Percentiles rank a stretch among this genome's conserved stretches.
phyloP scores from a whole-genome alignment of 2,888 invertebrate species.

The Andrena praecox region DNA sequence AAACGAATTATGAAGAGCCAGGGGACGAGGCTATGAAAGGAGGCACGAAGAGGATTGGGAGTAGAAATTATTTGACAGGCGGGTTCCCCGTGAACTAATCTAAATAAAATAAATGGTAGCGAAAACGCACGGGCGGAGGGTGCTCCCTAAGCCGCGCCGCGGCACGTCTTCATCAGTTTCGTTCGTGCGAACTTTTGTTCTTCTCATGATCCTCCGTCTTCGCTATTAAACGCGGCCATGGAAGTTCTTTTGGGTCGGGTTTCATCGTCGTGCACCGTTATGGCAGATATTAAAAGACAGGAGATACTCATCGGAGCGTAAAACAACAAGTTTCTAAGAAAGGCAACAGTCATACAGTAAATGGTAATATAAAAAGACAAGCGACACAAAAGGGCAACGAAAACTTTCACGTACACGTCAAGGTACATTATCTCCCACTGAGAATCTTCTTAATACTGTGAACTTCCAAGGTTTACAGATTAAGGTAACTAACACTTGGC shows the following conservation, averaged over 20 bases:
- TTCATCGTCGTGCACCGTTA: conserved; percentile 1
- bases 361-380: neutral
- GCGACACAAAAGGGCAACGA: neutral
- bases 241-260: neutral
- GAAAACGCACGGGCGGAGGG: conserved; percentile 22
- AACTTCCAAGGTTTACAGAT: no score
- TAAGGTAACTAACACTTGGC: no score
- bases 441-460: no score
- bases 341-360: neutral
- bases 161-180: conserved; percentile 64
- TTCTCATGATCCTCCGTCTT: conserved; percentile 28
- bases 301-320: neutral
- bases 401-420: neutral
- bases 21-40: neutral
- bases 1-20: conserved; percentile 41
- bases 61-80: conserved; percentile 57
- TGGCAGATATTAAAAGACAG: conserved; percentile 3
- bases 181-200: conserved; percentile 47
- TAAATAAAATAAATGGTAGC: conserved; percentile 50
- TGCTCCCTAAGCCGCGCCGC: conserved; percentile 32
- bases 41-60: conserved; percentile 18
- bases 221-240: conserved; percentile 41
- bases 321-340: neutral
- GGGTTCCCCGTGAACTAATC: conserved; percentile 43
- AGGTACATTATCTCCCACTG: neutral